Evolutionary conservation across 2,113 vertebrate genomes (phyloP).

Genomic region (Calidris pygmaea): DNA sequence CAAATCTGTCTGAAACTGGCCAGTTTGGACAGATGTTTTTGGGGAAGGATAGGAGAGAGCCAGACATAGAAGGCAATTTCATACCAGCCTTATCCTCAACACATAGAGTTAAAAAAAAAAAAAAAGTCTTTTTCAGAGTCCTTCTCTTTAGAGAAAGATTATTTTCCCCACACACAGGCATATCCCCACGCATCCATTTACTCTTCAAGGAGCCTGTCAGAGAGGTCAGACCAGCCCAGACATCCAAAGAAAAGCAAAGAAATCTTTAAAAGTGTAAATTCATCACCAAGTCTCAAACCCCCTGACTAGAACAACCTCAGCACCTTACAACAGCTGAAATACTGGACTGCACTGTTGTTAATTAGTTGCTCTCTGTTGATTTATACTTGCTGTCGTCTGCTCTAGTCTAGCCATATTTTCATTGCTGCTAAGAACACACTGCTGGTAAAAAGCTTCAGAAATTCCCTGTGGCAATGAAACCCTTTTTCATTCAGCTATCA

Average conservation of each 20-base stretch:
- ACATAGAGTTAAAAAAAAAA: not conserved
- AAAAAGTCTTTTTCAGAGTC: not conserved
- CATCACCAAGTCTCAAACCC: not conserved
- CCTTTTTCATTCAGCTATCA: not conserved
- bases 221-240: not conserved
- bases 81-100: not conserved
- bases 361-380: not conserved
- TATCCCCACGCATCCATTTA: not conserved
- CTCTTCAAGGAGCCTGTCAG: not conserved
- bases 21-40: not conserved
- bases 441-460: not conserved
- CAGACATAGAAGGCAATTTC: not conserved
- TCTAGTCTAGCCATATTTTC: not conserved
- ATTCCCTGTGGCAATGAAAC: not conserved
- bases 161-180: not conserved
- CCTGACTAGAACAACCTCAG: not conserved
- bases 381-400: not conserved
- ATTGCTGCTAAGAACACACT: not conserved
- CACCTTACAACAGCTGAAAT: not conserved
- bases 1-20: not conserved
- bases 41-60: not conserved
- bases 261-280: not conserved
- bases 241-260: not conserved
- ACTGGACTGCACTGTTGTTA: not conserved
- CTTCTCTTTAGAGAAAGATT: not conserved